Conservation (phyloP, 2,113 vertebrate genomes). For the Psilopogon haemacephalus region DNA sequence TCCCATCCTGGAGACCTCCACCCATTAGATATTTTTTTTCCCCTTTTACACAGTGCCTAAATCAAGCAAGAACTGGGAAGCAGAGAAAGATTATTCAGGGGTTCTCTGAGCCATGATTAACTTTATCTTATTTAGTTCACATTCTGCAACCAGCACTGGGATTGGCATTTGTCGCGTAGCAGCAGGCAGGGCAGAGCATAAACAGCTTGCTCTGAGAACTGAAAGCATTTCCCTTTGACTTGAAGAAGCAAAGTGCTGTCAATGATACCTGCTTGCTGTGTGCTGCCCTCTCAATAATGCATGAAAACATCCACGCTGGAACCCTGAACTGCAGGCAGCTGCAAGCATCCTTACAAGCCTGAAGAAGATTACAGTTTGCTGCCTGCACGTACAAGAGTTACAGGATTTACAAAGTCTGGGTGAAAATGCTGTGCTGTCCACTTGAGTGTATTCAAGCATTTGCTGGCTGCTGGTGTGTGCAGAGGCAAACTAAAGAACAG, state of each 20-base stretch:
- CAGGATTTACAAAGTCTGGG: neutral
- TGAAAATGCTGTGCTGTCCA: neutral
- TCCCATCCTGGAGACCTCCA: no score
- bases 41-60: neutral
- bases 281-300: neutral
- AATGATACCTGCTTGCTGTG: neutral
- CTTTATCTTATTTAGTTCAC: neutral
- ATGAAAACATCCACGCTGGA: neutral
- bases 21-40: neutral
- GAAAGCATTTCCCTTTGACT: neutral
- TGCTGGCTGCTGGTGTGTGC: neutral
- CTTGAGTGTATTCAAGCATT: neutral
- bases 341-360: neutral
- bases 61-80: neutral
- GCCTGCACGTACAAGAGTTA: neutral
- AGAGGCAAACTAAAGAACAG: neutral
- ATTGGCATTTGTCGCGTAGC: neutral
- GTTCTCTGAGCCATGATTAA: neutral
- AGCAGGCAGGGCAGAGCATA: neutral
- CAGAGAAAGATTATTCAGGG: neutral
- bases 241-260: conserved; percentile 3
- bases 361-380: neutral
- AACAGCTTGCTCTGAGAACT: neutral
- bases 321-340: neutral
- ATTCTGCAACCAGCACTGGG: neutral